Conservation (phyloP, 2,888 invertebrate genomes). For the Athetis lepigone region DNA sequence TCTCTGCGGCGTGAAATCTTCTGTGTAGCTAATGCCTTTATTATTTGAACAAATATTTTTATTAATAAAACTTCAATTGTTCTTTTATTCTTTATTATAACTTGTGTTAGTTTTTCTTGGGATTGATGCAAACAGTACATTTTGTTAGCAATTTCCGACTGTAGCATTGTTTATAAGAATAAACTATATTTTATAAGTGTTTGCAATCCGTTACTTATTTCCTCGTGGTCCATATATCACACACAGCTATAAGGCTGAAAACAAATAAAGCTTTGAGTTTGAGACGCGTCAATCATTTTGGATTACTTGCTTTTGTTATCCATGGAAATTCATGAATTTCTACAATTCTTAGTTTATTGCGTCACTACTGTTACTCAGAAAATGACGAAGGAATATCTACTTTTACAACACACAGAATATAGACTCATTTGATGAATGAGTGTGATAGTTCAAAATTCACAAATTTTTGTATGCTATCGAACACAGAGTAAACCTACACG, state of each 20-base stretch:
- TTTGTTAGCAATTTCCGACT: constrained; percentile 42
- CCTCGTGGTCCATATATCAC: constrained; percentile 45
- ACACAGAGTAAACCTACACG: no score
- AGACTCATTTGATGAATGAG: background rate
- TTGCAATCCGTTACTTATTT: constrained; percentile 36
- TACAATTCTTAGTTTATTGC: constrained; percentile 6
- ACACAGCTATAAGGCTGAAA: constrained; percentile 23
- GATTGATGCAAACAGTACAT: constrained; percentile 42
- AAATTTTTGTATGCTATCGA: no score
- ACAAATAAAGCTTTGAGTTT: constrained; percentile 39
- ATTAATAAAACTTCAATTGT: constrained; percentile 13
- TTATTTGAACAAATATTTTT: constrained; percentile 12
- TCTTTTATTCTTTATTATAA: constrained; percentile 24
- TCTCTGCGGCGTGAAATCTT: no score
- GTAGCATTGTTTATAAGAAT: constrained; percentile 17
- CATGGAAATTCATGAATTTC: constrained; percentile 26
- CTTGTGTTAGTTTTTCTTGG: constrained; percentile 42
- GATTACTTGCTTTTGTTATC: constrained; percentile 38
- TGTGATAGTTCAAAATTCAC: constrained; percentile 3
- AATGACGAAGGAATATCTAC: background rate
- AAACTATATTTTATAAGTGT: constrained; percentile 48
- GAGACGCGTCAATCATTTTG: constrained; percentile 37
- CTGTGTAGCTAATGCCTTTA: no score
- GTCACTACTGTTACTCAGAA: constrained; percentile 22
- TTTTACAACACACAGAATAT: background rate